Percentiles rank a stretch among this genome's conserved stretches.
phyloP scores from a whole-genome alignment of 2,113 vertebrate species.

The Isurus oxyrinchus region DNA sequence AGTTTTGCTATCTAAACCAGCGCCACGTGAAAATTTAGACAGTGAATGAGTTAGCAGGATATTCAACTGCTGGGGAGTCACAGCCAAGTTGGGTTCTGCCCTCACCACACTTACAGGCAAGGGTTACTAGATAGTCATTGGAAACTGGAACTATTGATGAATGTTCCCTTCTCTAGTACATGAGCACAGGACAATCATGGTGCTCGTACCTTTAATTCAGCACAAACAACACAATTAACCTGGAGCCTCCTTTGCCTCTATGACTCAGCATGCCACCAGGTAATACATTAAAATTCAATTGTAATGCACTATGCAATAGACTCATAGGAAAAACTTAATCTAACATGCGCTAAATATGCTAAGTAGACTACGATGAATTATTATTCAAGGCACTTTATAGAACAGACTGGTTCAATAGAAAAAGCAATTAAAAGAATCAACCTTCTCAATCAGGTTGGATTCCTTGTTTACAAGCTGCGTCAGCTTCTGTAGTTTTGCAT shows the following conservation, averaged over 20 bases:
- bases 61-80: background rate
- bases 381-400: background rate
- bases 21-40: background rate
- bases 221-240: background rate
- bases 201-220: background rate
- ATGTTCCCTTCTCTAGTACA: background rate
- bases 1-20: background rate
- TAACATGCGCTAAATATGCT: background rate
- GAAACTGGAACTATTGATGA: background rate
- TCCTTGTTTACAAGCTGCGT: constrained; percentile 99
- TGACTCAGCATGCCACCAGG: background rate
- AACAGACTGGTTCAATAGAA: constrained; percentile 20
- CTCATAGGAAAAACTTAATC: background rate
- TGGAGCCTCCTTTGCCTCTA: background rate
- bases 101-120: background rate
- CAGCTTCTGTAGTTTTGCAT: constrained; percentile 97
- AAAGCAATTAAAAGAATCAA: constrained; percentile 54
- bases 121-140: background rate
- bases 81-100: background rate
- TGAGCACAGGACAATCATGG: background rate
- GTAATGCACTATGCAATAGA: background rate
- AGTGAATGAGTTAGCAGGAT: background rate
- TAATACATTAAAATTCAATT: background rate
- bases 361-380: background rate
- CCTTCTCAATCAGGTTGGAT: constrained; percentile 99